phyloP scores from a whole-genome alignment of 2,113 vertebrate genomes.

The Calypte anna region DNA sequence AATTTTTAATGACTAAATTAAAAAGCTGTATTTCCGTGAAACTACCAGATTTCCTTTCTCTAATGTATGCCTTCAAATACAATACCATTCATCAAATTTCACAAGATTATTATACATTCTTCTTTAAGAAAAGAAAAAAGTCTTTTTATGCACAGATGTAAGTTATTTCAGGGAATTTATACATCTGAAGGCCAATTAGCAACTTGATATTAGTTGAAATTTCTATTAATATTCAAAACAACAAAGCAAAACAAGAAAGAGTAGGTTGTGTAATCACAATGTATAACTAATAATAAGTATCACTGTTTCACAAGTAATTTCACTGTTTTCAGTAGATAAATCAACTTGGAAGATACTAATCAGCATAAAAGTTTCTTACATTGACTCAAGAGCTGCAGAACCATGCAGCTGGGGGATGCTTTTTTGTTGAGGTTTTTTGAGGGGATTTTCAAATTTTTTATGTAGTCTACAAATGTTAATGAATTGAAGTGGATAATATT shows the following conservation, averaged over 20 bases:
- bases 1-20: background rate
- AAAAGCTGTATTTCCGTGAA: background rate
- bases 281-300: background rate
- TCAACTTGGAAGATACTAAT: background rate
- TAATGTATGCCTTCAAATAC: background rate
- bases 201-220: background rate
- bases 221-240: background rate
- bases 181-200: background rate
- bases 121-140: background rate
- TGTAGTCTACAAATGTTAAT: background rate
- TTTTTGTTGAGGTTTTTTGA: fast-evolving
- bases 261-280: background rate
- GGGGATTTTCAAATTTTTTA: background rate
- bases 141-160: background rate
- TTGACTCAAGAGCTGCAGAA: background rate
- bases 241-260: background rate
- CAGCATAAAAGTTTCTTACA: background rate
- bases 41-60: background rate
- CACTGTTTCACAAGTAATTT: background rate
- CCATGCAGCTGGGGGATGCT: fast-evolving
- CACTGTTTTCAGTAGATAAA: background rate
- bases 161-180: background rate
- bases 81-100: background rate
- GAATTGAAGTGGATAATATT: background rate
- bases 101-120: background rate